Evolutionary conservation across 2,113 vertebrate species (phyloP), one percentile per base, ranked within the genome.

Genomic region (Spilogale gracilis): DNA sequence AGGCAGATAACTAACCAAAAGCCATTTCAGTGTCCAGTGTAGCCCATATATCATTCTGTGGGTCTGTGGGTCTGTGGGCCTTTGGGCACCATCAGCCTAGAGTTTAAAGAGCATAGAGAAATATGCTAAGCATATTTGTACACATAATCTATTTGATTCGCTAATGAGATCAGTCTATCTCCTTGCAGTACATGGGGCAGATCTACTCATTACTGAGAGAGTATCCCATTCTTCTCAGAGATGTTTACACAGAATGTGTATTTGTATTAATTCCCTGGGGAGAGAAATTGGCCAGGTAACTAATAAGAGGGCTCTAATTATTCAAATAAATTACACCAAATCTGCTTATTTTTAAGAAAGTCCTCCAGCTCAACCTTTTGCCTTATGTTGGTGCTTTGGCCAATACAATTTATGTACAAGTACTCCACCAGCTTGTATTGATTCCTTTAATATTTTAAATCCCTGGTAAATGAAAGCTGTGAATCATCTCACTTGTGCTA

Each of bases 201-300:
- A 92, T 95, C 76, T 81, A 84, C 52, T 95, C 54, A 89, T 95
- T 97, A 82, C 32, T 94, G 63, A 87, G 80, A 93, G 63, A 96
- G 5, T 60, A n/a, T 18, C 54, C 61, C 65, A 45, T 94, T 94
- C 88, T 80, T 96, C 60, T 54, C 9, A 76, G n/a, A 93, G 93
- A 91, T 81, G 12, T 88, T 93, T 96, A 30, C 58, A 91, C 74
- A 86, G 60, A 90, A 38, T 50, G 6, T 67, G 82, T 91, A 79
- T 91, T 93, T 94, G 43, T 87, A 83, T 95, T 86, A 60, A 86
- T 73, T 95, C 54, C 61, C 61, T 79, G 9, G 4, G 58, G n/a
- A 78, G 60, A 74, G 85, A 76, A 82, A 56, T 48, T 91, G 63
- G 81, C 89, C 86, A 82, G 65, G 12, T 58, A 89, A 76, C 60